Conservation (phyloP, 2,888 invertebrate species). For the Lycia hirtaria region DNA sequence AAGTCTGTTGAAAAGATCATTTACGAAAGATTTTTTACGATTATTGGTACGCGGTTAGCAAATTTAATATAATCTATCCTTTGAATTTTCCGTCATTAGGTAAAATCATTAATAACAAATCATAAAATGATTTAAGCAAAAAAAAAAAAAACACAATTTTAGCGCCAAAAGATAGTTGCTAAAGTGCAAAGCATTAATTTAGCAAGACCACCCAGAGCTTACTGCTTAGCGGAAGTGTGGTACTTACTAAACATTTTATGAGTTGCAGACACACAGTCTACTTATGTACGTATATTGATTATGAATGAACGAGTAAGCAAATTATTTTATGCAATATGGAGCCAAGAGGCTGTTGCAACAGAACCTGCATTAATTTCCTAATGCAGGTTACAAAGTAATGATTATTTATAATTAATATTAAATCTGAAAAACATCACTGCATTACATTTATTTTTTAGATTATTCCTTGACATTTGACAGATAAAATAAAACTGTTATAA, state of each 20-base stretch:
- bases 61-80: no score
- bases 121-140: neutral
- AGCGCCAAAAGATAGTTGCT: neutral
- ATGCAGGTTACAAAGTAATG: constrained; percentile 22
- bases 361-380: no score
- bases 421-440: no score
- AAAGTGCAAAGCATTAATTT: neutral
- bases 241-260: constrained; percentile 8
- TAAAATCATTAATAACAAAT: neutral
- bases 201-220: constrained; percentile 16
- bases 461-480: no score
- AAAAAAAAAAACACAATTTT: neutral
- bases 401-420: neutral
- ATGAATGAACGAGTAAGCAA: constrained; percentile 29
- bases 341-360: constrained; percentile 13
- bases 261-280: neutral
- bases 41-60: no score
- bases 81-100: no score
- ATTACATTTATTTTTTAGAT: no score
- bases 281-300: constrained; percentile 5
- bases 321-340: constrained; percentile 14
- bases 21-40: no score
- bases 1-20: no score
- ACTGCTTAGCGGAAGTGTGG: neutral
- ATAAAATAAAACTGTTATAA: no score